Base-by-base conservation (phyloP, 1,140 invertebrate species). In the Acromyrmex echinatior region DNA sequence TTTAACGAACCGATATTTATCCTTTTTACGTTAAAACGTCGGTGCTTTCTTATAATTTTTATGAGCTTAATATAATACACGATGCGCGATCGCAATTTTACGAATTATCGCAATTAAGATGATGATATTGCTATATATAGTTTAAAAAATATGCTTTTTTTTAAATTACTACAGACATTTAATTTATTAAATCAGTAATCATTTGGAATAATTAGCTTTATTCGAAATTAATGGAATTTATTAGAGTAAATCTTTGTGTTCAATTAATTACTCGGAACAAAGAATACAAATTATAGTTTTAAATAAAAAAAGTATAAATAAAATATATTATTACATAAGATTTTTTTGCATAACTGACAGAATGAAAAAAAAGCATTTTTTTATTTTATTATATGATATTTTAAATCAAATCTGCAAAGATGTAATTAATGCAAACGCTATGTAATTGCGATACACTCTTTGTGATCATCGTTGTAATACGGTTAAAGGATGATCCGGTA, bases 1-100 rank as follows among this genome's bases (percentile, higher is more conserved):
- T 77, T 80, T 88, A 88, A 88, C 85, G 87, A 88, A 87, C 76
- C 74, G 58, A 16, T 58, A 12, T 35, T 80, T 25, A 25, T 62
- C 25, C 73, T 35, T 84, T 84, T 84, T 76, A 56, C 28, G 25
- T 28, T n/a, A n/a, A n/a, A n/a, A n/a, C n/a, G n/a, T n/a, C n/a
- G n/a, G n/a, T n/a, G n/a, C n/a, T n/a, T 31, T 5, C n/a, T 71
- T 31, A 51, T 86, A 74, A 78, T 35, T 86, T 82, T 82, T 82
- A 84, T 63, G 68, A 82, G 25, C 70, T 62, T 35, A n/a, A 51
- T 74, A 74, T 84, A 74, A 62, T 62, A 14, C 25, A 74, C 18
- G 3, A 39, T 31, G 25, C 21, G 56, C 21, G 56, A 84, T 84
- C 25, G 45, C 39, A 74, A 84, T 84, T 84, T 84, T 5, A 14